Evolutionary conservation across 1,140 invertebrate genomes (phyloP), one percentile per base, ranked within the genome.

Genomic region (Dryas iulia): DNA sequence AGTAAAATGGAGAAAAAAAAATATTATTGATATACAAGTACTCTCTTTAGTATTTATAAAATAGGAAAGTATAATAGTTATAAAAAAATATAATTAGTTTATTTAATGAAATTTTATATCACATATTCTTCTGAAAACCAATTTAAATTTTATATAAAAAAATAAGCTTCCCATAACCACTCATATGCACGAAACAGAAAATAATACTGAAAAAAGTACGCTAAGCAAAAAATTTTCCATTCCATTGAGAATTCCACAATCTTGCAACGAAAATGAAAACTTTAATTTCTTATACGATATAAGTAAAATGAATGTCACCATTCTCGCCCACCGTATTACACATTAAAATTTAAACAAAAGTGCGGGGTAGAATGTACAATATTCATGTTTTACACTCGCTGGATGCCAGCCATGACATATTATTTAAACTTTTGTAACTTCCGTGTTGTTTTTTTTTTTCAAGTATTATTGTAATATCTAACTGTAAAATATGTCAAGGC

Each of bases 301-400:
- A 58, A 65, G 21, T 65, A 65, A 64, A 59, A 66, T 39, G 35
- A 59, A 66, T 66, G 64, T 59, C 24, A 57, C 64, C 39, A 59
- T 59, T 59, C 56, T 59, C 35, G 26, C 57, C 25, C 35, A 66
- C 56, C 60, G 31, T 65, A 60, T 67, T 31, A 59, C 65, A 60
- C 57, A 54, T 60, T 67, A 60, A 66, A 67, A 67, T 60, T 60
- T 59, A 60, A 60, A 59, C 57, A 60, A 67, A 67, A 67, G 18
- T 67, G 35, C 33, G 24, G 28, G 21, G 35, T 52, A 33, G 33
- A 60, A 60, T 60, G 39, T 25, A 67, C 39, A 56, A 67, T 60
- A 67, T 60, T 58, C 65, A 18, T 60, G 28, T 60, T 67, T 59
- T 39, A 59, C 57, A 66, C 28, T n/a, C 33, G 39, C 18, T 25